phyloP scores from a whole-genome alignment of 2,888 invertebrate genomes.

The Chalcis sispes region DNA sequence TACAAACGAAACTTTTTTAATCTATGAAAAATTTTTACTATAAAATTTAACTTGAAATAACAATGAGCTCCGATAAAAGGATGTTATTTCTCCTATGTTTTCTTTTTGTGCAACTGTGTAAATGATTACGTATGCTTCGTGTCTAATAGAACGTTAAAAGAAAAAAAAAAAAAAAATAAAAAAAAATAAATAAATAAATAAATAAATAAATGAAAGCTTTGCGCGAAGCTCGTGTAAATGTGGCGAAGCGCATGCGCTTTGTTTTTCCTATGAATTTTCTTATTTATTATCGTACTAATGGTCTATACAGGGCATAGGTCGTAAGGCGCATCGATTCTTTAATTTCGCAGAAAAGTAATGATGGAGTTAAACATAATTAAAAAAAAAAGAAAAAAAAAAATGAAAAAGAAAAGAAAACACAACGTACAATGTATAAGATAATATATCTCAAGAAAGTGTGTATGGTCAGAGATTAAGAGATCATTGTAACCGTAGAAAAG shows the following conservation, averaged over 20 bases:
- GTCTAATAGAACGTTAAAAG: background rate
- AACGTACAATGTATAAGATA: slow-evolving; percentile 32
- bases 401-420: slow-evolving; percentile 2
- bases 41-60: too few species aligned
- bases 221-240: slow-evolving; percentile 52
- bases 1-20: too few species aligned
- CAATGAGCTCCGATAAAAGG: too few species aligned
- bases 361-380: too few species aligned
- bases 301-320: slow-evolving; percentile 76
- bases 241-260: slow-evolving; percentile 57
- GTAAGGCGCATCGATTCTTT: slow-evolving; percentile 64
- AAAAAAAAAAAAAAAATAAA: slow-evolving; percentile 24
- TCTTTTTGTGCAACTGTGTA: slow-evolving; percentile 19
- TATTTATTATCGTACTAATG: slow-evolving; percentile 65
- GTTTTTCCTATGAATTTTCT: slow-evolving; percentile 69
- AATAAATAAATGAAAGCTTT: slow-evolving; percentile 25
- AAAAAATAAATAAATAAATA: slow-evolving; percentile 37
- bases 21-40: too few species aligned
- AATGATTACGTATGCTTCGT: background rate
- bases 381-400: slow-evolving; percentile 36
- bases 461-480: slow-evolving; percentile 41
- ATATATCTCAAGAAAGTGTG: slow-evolving; percentile 36
- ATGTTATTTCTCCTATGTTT: too few species aligned
- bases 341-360: slow-evolving; percentile 28
- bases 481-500: slow-evolving; percentile 56